These are phyloP conservation scores for Ptilodon capucinus DNA, from an alignment of 2,888 invertebrate genomes.

Conservation along the genomic window DNA sequence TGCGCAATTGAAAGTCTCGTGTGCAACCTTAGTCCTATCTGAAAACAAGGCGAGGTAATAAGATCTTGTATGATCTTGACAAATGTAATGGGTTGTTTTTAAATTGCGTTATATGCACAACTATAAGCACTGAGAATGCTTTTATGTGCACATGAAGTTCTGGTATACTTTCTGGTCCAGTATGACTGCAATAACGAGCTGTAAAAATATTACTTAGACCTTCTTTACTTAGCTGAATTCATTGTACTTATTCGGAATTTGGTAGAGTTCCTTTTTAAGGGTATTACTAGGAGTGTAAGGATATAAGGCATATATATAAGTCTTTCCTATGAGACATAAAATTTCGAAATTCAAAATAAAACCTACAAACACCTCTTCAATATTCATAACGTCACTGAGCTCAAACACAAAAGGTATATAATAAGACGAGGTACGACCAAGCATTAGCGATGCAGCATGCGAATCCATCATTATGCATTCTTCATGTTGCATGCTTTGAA, in stretches of 20 bases:
- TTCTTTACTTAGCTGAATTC: no score
- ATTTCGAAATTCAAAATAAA: slow-evolving; percentile 27
- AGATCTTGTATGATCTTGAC: not conserved
- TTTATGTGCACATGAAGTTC: no score
- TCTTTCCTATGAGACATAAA: no score
- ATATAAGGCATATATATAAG: no score
- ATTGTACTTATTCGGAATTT: no score
- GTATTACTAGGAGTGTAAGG: no score
- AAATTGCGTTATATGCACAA: not conserved
- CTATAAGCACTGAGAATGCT: no score
- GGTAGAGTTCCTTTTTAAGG: no score
- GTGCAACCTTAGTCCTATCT: not conserved
- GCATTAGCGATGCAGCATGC: slow-evolving; percentile 59
- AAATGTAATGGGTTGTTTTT: not conserved
- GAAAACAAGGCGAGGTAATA: not conserved
- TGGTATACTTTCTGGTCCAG: no score
- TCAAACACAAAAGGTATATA: slow-evolving; percentile 46
- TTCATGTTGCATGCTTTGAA: slow-evolving; percentile 46
- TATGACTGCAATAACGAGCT: no score
- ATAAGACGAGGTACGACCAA: slow-evolving; percentile 40
- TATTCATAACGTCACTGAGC: slow-evolving; percentile 47
- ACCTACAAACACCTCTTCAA: slow-evolving; percentile 32
- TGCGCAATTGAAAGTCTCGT: slow-evolving; percentile 3
- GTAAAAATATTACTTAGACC: no score
- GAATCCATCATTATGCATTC: slow-evolving; percentile 62